Evolutionary conservation across 2,113 vertebrate genomes (phyloP).

Genomic region (Atlantisia rogersi): DNA sequence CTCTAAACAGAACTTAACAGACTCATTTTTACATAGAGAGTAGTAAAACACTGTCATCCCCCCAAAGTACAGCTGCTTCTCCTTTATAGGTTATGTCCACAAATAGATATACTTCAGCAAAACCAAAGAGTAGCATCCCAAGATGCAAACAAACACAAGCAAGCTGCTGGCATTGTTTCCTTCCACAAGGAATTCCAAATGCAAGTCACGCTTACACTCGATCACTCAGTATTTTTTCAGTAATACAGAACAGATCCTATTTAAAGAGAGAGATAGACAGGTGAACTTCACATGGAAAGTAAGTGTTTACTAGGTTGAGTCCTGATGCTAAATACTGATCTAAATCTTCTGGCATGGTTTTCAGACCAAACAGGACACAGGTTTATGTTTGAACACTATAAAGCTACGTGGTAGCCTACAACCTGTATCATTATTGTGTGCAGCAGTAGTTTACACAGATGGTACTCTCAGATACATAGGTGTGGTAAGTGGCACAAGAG

Average conservation of each 20-base stretch:
- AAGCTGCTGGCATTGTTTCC: background rate
- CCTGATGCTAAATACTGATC: background rate
- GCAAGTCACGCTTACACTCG: background rate
- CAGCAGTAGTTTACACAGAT: background rate
- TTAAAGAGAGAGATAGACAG: background rate
- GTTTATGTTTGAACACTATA: background rate
- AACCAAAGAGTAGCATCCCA: background rate
- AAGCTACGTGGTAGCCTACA: background rate
- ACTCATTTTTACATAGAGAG: background rate
- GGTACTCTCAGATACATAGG: background rate
- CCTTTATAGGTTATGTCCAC: background rate
- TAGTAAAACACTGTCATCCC: background rate
- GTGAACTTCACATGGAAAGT: background rate
- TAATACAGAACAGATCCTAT: conserved; percentile 19
- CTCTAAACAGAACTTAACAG: background rate
- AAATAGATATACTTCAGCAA: background rate
- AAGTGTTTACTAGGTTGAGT: background rate
- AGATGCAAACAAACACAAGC: background rate
- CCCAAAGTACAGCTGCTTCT: background rate
- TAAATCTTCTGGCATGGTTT: background rate
- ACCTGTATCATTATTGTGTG: background rate
- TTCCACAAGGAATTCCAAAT: conserved; percentile 25
- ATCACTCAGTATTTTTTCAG: background rate
- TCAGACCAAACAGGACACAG: background rate
- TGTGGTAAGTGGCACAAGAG: accelerated